Conservation (phyloP, 2,113 vertebrate species). For the Paralichthys olivaceus region DNA sequence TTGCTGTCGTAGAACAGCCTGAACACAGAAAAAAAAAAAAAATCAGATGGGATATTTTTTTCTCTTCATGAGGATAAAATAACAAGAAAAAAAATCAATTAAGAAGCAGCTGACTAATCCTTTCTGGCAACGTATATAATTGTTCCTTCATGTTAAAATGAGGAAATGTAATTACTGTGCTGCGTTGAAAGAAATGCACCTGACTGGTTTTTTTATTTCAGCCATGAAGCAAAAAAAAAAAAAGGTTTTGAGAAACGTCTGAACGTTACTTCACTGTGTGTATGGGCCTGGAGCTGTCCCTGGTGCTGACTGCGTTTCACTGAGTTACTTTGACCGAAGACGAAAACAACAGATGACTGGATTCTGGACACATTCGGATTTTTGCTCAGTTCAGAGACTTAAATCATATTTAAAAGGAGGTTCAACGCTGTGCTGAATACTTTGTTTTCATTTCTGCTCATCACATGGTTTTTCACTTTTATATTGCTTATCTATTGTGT, state of each 20-base stretch:
- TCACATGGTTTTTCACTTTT: background rate
- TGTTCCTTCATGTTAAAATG: background rate
- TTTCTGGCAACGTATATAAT: background rate
- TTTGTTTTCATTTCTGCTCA: background rate
- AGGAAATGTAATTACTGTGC: background rate
- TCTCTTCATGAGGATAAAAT: background rate
- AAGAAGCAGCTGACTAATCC: background rate
- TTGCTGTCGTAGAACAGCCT: no score
- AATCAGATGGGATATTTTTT: background rate
- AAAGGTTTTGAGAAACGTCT: background rate
- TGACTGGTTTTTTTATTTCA: background rate
- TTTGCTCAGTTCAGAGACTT: background rate
- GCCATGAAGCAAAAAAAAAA: background rate
- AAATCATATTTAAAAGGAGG: background rate
- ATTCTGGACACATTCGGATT: background rate
- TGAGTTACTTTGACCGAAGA: background rate
- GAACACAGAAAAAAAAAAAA: background rate
- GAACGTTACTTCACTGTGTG: no score
- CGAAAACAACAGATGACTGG: background rate
- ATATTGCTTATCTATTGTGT: background rate
- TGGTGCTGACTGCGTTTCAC: conserved; percentile 25
- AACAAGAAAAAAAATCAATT: background rate
- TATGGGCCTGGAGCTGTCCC: conserved; percentile 24
- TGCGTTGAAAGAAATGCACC: background rate
- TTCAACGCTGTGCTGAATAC: background rate